Base-by-base conservation (phyloP, 2,113 vertebrate genomes). In the Triplophysa dalaica region DNA sequence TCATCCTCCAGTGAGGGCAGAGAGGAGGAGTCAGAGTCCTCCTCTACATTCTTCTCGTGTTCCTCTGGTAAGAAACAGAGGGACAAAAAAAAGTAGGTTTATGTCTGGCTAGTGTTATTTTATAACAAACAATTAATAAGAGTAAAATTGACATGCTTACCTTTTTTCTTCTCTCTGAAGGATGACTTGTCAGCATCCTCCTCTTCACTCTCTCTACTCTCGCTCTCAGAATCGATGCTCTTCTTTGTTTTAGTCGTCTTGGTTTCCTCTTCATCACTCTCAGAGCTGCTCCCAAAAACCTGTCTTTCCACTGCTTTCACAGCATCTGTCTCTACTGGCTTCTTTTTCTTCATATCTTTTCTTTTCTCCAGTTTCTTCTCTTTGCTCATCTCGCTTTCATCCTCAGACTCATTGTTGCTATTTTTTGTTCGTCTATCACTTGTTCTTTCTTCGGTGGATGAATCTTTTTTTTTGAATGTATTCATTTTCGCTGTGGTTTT, bases 1-100 rank as follows among this genome's bases (percentile, higher is more conserved):
- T 91, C 85, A 2, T 90, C 91, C 0, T 92, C 89, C 82, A 91
- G 22, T 69, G 92, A 93, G 2, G 82, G 76, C 13, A 90, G 86
- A 52, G 90, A 91, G 1, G 89, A 91, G 8, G 88, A 90, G 86
- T 92, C 90, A 0, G 91, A 81, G 64, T 85, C 80, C 3, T 76
- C 52, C 65, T 58, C 75, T 41, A 13, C 38, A 7, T 85, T 77
- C 17, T 73, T 70, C 19, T 75, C n/a, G 43, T 38, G 12, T 8
- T 26, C 72, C 16, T 38, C 43, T 33, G 11, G 13, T 17, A 73
- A 80, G 12, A 19, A 24, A 17, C 16, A 29, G 21, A 60, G 13
- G 62, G 1, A 72, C 4, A 8, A 66, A 3, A 7, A 33, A 68
- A n/a, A 12, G 33, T 38, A 45, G 43, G 43, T 12, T 45, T 2